Evolutionary conservation across 64 coral and sea anemone genomes (phyloP).

Genomic region (Cladopsammia gracilis): DNA sequence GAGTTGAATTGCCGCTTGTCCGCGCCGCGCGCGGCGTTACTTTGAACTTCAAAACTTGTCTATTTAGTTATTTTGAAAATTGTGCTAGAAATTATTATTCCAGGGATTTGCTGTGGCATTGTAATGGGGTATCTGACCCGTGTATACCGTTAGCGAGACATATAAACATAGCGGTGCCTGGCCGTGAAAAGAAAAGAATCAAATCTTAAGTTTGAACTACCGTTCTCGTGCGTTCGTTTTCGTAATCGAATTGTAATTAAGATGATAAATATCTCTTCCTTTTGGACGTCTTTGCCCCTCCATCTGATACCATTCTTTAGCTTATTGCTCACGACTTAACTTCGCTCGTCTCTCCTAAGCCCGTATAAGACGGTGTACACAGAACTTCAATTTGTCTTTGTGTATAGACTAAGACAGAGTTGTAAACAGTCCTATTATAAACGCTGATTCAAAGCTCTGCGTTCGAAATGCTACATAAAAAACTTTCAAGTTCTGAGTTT

Average conservation of each 20-base stretch:
- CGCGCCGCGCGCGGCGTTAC: not conserved
- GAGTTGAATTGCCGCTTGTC: not conserved
- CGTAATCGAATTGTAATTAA: not conserved
- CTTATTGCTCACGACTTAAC: not conserved
- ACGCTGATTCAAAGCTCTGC: not conserved
- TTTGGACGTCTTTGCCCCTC: not conserved
- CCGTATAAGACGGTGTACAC: constrained; percentile 22
- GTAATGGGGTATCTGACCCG: constrained; percentile 28
- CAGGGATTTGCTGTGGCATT: not conserved
- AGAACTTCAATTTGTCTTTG: constrained; percentile 43
- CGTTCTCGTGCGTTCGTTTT: not conserved
- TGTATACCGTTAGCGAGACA: constrained; percentile 52
- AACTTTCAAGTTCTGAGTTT: not conserved
- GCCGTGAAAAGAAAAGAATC: constrained; percentile 3
- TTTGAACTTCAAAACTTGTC: constrained; percentile 34
- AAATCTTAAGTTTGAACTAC: not conserved
- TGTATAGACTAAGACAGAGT: constrained; percentile 24
- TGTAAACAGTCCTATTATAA: constrained; percentile 51
- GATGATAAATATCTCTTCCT: not conserved
- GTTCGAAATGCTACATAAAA: constrained; percentile 3
- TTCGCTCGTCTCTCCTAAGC: constrained; percentile 3
- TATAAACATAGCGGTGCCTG: constrained; percentile 31
- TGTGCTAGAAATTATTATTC: not conserved
- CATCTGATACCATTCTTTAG: not conserved
- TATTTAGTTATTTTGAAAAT: not conserved